Conservation (phyloP, 2,888 invertebrate species). For the Micropterix aruncella region DNA sequence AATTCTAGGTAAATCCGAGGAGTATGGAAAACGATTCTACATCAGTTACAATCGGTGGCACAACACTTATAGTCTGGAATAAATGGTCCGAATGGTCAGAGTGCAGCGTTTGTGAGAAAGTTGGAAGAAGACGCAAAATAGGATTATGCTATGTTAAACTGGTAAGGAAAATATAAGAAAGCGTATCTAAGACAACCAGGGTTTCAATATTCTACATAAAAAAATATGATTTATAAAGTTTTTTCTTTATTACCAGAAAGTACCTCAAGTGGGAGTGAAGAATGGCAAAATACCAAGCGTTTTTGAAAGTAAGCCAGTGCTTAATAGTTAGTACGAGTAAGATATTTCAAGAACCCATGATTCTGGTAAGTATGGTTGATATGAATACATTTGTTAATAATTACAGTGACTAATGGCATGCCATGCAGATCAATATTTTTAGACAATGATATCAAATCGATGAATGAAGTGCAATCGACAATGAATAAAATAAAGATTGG, state of each 20-base stretch:
- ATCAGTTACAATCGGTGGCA: conserved; percentile 15
- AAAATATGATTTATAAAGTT: no score
- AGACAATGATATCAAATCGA: conserved; percentile 30
- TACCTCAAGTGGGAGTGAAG: neutral
- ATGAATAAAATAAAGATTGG: conserved; percentile 20
- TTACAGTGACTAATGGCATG: neutral
- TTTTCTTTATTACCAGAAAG: neutral
- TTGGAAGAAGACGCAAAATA: conserved; percentile 40
- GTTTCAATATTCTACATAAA: neutral
- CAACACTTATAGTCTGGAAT: conserved; percentile 30
- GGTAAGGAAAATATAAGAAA: neutral
- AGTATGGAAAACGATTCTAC: neutral
- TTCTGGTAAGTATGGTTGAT: no score
- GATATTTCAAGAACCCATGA: neutral
- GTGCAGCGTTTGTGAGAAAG: conserved; percentile 44
- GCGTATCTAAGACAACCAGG: neutral
- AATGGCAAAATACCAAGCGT: neutral
- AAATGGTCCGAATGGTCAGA: conserved; percentile 50
- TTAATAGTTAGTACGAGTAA: neutral
- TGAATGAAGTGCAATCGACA: conserved; percentile 42
- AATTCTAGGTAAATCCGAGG: neutral
- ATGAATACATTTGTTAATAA: neutral
- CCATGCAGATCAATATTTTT: conserved; percentile 16
- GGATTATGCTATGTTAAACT: conserved; percentile 40
- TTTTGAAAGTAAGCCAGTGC: neutral